These are phyloP conservation scores for Sweltsa coloradensis DNA, from an alignment of 1,140 invertebrate species.

Conservation along the genomic window DNA sequence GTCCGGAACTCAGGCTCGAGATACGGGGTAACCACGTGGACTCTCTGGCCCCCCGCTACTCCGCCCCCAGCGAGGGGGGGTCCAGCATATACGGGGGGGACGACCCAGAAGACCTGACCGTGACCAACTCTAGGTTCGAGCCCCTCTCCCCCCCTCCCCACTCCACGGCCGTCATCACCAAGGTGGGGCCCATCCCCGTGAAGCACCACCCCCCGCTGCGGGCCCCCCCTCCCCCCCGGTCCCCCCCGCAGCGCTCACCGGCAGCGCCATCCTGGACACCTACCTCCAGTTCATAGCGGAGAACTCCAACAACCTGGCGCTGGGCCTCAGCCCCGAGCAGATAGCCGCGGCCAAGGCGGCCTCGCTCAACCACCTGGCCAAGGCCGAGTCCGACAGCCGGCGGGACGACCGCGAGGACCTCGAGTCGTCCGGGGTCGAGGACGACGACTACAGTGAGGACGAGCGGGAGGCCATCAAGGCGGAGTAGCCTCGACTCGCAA, in stretches of 20 bases:
- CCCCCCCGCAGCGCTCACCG: constrained; percentile 31
- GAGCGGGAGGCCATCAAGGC: constrained; percentile 24
- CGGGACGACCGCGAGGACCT: constrained; percentile 16
- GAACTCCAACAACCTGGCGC: constrained; percentile 46
- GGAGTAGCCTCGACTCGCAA: constrained; percentile 16
- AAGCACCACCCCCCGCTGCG: constrained; percentile 5
- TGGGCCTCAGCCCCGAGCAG: constrained; percentile 20
- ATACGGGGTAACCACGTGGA: constrained; percentile 24
- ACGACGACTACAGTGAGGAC: constrained; percentile 22
- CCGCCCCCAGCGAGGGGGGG: constrained; percentile 49
- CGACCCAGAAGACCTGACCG: constrained; percentile 68
- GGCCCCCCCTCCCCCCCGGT: constrained; percentile 8
- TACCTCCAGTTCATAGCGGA: constrained; percentile 76
- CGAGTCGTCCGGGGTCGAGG: constrained; percentile 20
- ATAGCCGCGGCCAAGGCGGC: constrained; percentile 17
- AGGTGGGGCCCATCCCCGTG: constrained; percentile 16
- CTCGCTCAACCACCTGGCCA: neutral
- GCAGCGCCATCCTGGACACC: constrained; percentile 68
- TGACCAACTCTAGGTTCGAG: constrained; percentile 29
- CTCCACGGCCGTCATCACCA: constrained; percentile 28
- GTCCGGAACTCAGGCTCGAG: constrained; percentile 60
- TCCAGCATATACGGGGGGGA: constrained; percentile 60
- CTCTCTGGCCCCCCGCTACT: constrained; percentile 24
- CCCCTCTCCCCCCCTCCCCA: constrained; percentile 21
- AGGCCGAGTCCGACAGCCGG: neutral